Evolutionary conservation across 2,113 vertebrate genomes (phyloP), one percentile per base, ranked within the genome.

Genomic region (Coreoperca whiteheadi): DNA sequence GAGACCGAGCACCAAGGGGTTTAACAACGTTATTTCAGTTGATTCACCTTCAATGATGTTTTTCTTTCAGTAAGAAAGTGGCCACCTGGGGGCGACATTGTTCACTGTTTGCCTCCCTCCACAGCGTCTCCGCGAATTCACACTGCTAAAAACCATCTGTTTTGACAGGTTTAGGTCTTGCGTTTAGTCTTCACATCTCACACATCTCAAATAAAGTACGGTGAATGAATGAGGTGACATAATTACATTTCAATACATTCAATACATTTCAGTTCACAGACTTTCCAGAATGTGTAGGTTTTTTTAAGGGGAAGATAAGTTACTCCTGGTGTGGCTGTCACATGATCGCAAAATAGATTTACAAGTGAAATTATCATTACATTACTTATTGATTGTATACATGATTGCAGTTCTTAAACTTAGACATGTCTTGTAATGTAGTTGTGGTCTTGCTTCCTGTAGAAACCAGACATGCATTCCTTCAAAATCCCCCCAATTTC

Each of bases 31-130:
- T 4, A 46, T 70, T 64, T 43, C 23, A 46, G 23, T 7, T 41
- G 0, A n/a, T 20, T 65, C n/a, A 50, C 28, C 21, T 41, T 39
- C 15, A 4, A 16, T 30, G 2, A 39, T 34, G 12, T 3, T 46
- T 53, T 74, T 37, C 18, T 50, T 18, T 16, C 6, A 59, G 43
- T 74, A 41, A 14, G 25, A 2, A 39, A 69, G 6, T 43, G 9
- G 41, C 87, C 94, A 93, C 90, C 61, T 56, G 93, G 73, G 89
- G 91, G 93, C 73, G 82, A 88, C 81, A 83, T 85, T 50, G 70
- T 81, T 92, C 92, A 90, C 54, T 32, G 11, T 14, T 1, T 11
- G 18, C 56, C 6, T 51, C n/a, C 5, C 32, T 5, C 15, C 41
- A 65, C 14, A 57, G 7, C 2, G 1, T 54, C 18, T 21, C 8